Percentiles rank a stretch among this genome's conserved stretches.
Conservation (phyloP, 2,888 invertebrate genomes). For the Orthosia cruda region DNA sequence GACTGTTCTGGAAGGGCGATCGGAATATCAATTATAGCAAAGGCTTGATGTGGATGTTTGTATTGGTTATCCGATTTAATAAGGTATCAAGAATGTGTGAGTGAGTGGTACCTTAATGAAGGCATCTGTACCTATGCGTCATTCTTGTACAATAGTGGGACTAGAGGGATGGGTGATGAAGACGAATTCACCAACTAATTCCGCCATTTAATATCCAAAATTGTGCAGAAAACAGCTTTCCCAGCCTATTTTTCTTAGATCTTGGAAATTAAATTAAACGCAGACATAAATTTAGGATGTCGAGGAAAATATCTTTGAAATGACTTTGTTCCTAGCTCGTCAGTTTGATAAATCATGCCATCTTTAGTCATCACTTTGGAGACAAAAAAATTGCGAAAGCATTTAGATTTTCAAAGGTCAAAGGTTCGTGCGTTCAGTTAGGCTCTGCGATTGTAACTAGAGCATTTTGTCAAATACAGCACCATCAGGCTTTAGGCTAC, state of each 20-base stretch:
- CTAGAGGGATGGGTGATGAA: conserved; percentile 24
- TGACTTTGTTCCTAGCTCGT: conserved; percentile 63
- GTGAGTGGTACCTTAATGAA: not conserved
- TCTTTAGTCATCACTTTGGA: conserved; percentile 76
- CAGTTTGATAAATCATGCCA: conserved; percentile 67
- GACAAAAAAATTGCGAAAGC: conserved; percentile 67
- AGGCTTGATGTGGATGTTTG: not conserved
- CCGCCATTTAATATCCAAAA: conserved; percentile 34
- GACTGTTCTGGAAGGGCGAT: not conserved
- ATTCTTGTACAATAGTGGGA: not conserved
- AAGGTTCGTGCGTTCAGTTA: conserved; percentile 68
- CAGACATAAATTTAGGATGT: conserved; percentile 60
- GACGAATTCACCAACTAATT: conserved; percentile 39
- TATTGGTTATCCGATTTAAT: not conserved
- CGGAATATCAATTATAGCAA: not conserved
- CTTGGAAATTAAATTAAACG: conserved; percentile 66
- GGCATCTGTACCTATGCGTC: not conserved
- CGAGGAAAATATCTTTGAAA: conserved; percentile 62
- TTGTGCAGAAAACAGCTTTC: conserved; percentile 39
- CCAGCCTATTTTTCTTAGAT: conserved; percentile 53
- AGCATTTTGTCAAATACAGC: conserved; percentile 77
- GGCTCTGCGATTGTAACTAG: conserved; percentile 68
- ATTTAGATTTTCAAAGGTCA: conserved; percentile 70
- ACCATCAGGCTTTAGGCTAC: conserved; percentile 71
- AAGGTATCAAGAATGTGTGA: not conserved